phyloP scores from a whole-genome alignment of 2,797 vertebrate species.

The Macropus fuliginosus region DNA sequence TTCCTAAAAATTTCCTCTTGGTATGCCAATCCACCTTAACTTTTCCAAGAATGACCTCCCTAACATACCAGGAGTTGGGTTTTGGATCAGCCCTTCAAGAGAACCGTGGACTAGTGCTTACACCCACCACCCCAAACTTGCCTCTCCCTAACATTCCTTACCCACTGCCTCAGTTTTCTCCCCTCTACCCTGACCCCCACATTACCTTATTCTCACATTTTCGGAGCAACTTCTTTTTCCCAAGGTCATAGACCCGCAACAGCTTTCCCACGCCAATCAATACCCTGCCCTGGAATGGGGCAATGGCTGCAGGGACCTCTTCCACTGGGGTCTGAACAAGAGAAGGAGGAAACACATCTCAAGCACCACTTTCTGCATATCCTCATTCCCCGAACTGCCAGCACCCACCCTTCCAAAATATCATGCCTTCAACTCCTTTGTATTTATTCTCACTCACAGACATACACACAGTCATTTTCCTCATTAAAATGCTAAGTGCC shows the following conservation, averaged over 20 bases:
- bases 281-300: conserved; percentile 95
- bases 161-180: background rate
- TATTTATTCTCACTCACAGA: background rate
- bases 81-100: background rate
- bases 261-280: conserved; percentile 98
- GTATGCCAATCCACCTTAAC: background rate
- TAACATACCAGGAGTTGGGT: background rate
- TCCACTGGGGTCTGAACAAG: conserved; percentile 93
- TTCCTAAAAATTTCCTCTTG: background rate
- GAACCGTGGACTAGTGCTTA: background rate
- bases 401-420: background rate
- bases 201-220: conserved; percentile 99
- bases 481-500: too few species aligned
- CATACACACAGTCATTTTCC: too few species aligned
- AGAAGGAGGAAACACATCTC: background rate
- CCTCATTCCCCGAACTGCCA: background rate
- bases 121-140: background rate
- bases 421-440: background rate
- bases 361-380: background rate
- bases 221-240: conserved; percentile 98
- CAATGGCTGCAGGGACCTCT: conserved; percentile 97
- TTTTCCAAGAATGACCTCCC: background rate
- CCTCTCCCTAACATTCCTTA: background rate
- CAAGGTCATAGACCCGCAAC: conserved; percentile 95
- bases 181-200: background rate